Percentiles rank a stretch among this genome's conserved stretches.
Evolutionary conservation across 1,140 invertebrate genomes (phyloP).

Genomic region (Polypedilum vanderplanki): DNA sequence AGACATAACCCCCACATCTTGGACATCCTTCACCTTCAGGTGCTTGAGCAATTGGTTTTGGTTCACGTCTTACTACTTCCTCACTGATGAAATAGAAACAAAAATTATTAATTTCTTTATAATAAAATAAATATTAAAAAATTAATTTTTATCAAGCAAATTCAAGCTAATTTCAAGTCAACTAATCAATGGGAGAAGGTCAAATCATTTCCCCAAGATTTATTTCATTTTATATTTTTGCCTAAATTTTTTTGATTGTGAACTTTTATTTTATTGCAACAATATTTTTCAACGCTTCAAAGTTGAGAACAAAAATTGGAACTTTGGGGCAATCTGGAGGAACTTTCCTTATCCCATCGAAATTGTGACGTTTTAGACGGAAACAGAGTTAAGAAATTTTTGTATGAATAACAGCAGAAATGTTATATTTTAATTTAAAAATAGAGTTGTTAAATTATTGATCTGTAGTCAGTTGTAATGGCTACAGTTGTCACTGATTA

Average conservation of each 20-base stretch:
- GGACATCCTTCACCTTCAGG: constrained; percentile 83
- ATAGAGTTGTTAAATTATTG: no score
- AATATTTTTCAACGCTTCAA: background rate
- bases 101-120: background rate
- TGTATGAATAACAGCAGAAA: no score
- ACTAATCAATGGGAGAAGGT: constrained; percentile 24
- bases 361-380: background rate
- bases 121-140: background rate
- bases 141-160: background rate
- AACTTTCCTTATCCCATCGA: constrained; percentile 27
- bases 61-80: constrained; percentile 45
- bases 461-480: no score
- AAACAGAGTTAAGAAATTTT: background rate
- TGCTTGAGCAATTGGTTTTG: constrained; percentile 70
- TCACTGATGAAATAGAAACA: background rate
- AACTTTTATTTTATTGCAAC: background rate
- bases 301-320: background rate
- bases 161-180: background rate
- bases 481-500: no score
- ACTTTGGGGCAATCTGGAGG: background rate
- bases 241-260: background rate
- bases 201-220: constrained; percentile 4
- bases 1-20: constrained; percentile 83
- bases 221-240: background rate
- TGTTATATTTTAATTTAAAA: no score